Evolutionary conservation across 2,797 vertebrate genomes (phyloP).

Genomic region (Silurus aristotelis): DNA sequence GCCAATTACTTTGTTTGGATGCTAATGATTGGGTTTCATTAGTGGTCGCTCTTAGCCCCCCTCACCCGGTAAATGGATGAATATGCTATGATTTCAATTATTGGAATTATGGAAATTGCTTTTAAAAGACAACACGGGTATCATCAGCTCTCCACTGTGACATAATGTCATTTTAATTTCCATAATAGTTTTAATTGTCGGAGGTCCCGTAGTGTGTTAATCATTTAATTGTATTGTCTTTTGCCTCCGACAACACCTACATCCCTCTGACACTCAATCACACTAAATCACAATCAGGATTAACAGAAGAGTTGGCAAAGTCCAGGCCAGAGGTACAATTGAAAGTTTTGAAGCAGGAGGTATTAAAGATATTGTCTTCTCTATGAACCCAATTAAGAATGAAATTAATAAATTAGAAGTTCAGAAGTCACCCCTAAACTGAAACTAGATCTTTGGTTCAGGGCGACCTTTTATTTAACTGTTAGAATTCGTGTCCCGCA

Average conservation of each 20-base stretch:
- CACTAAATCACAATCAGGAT: conserved; percentile 86
- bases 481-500: background rate
- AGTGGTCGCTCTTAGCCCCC: conserved; percentile 98
- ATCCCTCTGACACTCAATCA: conserved; percentile 72
- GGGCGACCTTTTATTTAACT: conserved; percentile 7
- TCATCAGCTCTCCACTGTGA: conserved; percentile 98
- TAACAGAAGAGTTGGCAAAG: conserved; percentile 65
- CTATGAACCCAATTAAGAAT: conserved; percentile 24
- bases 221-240: conserved; percentile 99
- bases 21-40: conserved; percentile 99
- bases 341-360: conserved; percentile 56
- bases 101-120: conserved; percentile 99
- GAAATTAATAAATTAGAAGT: conserved; percentile 31
- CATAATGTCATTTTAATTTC: conserved; percentile 99
- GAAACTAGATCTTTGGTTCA: background rate
- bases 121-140: conserved; percentile 93
- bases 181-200: conserved; percentile 99
- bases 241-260: conserved; percentile 78
- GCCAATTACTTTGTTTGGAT: conserved; percentile 99
- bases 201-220: conserved; percentile 93
- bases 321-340: conserved; percentile 62
- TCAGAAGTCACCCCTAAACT: conserved; percentile 43
- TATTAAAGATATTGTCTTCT: conserved; percentile 32
- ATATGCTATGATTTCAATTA: conserved; percentile 99
- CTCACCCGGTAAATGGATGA: conserved; percentile 99